Base-by-base conservation (phyloP, 1,140 invertebrate species). In the Chrysoperla carnea region DNA sequence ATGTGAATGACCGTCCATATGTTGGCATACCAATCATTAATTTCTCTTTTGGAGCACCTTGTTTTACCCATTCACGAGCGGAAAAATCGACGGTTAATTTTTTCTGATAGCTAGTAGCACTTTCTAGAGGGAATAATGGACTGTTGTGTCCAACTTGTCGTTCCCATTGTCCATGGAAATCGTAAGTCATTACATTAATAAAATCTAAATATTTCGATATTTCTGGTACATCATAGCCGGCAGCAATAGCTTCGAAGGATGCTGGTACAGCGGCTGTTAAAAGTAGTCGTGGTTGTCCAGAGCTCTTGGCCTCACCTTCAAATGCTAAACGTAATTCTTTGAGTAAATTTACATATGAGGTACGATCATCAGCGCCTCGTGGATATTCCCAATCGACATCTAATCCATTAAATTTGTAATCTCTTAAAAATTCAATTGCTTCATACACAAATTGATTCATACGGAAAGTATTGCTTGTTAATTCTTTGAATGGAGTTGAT, bases 311-410 rank as follows among this genome's bases (percentile, higher is more conserved):
- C 68, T 91, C 86, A 2, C 85, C 89, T 59, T 93, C 88, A 55
- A 93, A 92, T 1, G 89, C 87, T 11, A 88, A 61, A 27, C 87
- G 70, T 1, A 93, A 62, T 62, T 94, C 89, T 52, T 81, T 78
- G 17, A 90, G 61, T 1, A 91, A 66, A 56, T 79, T 82, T 0
- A 87, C 76, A 53, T 86, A 90, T 11, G 84, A 76, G 1, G 76
- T 67, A 31, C 80, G 69, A 55, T 95, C 90, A 51, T 91, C 87
- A 6, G 78, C 74, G 12, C 87, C 87, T 55, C 85, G 74, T 4
- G 91, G 90, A 63, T 94, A 94, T 64, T 96, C 90, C 91, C 92
- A 97, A 55, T 95, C 90, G 1, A 97, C 81, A 51, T 96, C 91
- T n/a, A 93, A 62, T 6, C 92, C 92, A 55, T 96, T 91, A 57